A percentile compares a stretch with the other conserved stretches of the same genome.
Evolutionary conservation across 2,113 vertebrate genomes (phyloP).

Genomic region (Hippotragus niger): DNA sequence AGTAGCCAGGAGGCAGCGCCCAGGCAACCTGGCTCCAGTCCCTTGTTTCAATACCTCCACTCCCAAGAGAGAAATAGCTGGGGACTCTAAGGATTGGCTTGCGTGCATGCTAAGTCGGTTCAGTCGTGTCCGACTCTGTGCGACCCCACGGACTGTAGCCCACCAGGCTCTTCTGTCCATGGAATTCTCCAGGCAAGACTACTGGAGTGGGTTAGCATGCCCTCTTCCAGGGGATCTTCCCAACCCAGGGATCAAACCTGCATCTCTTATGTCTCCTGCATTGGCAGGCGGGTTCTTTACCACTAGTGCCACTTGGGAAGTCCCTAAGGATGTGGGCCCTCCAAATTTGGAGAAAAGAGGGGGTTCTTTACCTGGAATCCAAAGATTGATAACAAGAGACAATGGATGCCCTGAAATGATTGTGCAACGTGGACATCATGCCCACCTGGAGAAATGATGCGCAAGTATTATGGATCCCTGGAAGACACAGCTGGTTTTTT

Average conservation of each 20-base stretch:
- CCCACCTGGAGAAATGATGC: neutral
- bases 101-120: neutral
- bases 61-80: neutral
- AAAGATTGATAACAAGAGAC: neutral
- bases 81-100: neutral
- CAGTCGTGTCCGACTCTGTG: neutral
- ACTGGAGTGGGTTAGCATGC: neutral
- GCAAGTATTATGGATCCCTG: neutral
- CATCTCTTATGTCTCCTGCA: neutral
- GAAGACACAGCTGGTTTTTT: neutral
- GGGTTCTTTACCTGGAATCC: neutral
- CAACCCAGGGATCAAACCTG: neutral
- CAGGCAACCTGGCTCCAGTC: neutral
- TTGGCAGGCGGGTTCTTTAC: neutral
- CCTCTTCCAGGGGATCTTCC: neutral
- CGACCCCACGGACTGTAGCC: neutral
- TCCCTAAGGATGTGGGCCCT: neutral
- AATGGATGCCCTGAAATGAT: neutral
- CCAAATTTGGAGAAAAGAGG: neutral
- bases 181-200: neutral
- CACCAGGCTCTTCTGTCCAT: neutral
- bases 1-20: neutral
- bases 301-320: neutral
- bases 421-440: rapidly evolving
- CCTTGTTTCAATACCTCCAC: neutral